These are phyloP conservation scores for Matsumurasca onukii DNA, from an alignment of 1,140 invertebrate species.

Conservation along the genomic window DNA sequence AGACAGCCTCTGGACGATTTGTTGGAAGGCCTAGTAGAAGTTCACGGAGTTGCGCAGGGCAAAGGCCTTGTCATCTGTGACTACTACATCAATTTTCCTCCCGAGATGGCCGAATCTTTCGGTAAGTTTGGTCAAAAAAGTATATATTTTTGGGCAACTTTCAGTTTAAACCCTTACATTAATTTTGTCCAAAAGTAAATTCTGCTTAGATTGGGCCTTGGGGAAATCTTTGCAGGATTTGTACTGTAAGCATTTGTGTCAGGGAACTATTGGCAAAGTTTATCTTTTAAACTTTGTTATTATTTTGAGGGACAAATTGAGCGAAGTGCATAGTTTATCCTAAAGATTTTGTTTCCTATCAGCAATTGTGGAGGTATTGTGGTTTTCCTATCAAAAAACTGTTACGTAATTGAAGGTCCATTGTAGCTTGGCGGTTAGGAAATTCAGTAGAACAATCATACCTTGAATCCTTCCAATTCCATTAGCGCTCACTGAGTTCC, in stretches of 20 bases:
- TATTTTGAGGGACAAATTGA: neutral
- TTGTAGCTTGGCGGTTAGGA: too few relatives aligned
- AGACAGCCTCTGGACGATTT: conserved; percentile 37
- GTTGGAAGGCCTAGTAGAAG: conserved; percentile 38
- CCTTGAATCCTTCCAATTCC: too few relatives aligned
- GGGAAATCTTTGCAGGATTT: neutral
- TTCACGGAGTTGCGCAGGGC: conserved; percentile 40
- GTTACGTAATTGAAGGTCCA: too few relatives aligned
- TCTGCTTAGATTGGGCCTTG: neutral
- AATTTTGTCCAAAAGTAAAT: too few relatives aligned
- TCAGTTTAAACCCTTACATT: too few relatives aligned
- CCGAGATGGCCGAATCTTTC: conserved; percentile 34
- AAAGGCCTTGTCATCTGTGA: conserved; percentile 39
- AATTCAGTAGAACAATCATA: too few relatives aligned
- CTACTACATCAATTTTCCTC: conserved; percentile 37
- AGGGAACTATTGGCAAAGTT: neutral
- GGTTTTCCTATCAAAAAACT: too few relatives aligned
- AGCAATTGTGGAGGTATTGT: too few relatives aligned
- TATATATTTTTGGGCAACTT: too few relatives aligned
- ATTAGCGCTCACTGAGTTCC: too few relatives aligned
- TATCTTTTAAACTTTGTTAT: neutral
- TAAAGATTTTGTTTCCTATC: too few relatives aligned
- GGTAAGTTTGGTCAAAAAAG: conserved; percentile 31
- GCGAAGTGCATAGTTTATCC: too few relatives aligned
- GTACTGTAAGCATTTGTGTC: neutral